Base-by-base conservation (phyloP, 1,140 invertebrate species). In the Subanguina moxae region DNA sequence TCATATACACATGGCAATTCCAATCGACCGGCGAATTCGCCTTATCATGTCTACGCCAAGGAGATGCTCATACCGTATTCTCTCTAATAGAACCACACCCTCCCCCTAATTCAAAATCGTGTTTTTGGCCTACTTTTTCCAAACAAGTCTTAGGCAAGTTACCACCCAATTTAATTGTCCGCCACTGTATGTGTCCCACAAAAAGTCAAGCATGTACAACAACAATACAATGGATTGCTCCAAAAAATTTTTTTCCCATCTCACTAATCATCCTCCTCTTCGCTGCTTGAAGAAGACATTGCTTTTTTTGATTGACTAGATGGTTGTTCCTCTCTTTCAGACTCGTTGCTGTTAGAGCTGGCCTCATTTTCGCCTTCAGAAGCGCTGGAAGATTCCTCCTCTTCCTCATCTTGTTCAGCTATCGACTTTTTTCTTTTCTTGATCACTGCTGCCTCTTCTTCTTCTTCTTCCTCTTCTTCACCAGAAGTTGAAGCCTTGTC, bases 391-490 rank as follows among this genome's bases (percentile, higher is more conserved):
- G 19, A 42, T 19, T 48, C 38, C 57, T 65, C 64, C 25, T 65
- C 64, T 23, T 64, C 62, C 30, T 48, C 38, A 23, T 65, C 64
- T n/a, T 65, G 56, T 23, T 64, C 62, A 19, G n/a, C 48, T 52
- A 15, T 52, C 23, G 48, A 25, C 48, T 52, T 52, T 52, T 52
- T 52, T 15, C 23, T 52, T 15, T 52, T 52, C 48, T 52, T 52
- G n/a, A 52, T 15, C 3, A 52, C 23, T n/a, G 62, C 30, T 32
- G 52, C 59, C 45, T 67, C 65, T 17, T 52, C 30, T 43, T 67
- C 58, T 42, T 67, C 65, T 19, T 52, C 30, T 62, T 52, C 25
- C 23, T 59, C 17, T 68, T 25, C 27, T 56, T 52, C 23, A 25
- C 48, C 48, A 15, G 48, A 52, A 52, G 48, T 52, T 8, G 48